phyloP scores from a whole-genome alignment of 2,113 vertebrate genomes.

The Ailuropoda melanoleuca region DNA sequence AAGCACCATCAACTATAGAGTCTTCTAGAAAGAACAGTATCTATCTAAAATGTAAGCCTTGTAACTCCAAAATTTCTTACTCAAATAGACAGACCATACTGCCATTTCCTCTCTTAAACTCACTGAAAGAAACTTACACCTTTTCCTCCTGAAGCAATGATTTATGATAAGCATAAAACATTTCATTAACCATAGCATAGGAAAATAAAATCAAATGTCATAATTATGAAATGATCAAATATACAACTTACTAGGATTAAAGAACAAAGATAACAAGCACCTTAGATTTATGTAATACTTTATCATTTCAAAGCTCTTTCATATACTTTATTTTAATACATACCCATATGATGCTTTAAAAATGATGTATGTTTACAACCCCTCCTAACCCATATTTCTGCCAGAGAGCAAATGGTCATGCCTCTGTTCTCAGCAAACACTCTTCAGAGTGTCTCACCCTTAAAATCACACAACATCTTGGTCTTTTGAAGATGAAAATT shows the following conservation, averaged over 20 bases:
- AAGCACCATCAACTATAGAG: background rate
- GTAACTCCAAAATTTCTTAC: background rate
- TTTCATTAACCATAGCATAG: background rate
- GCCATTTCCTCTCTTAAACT: background rate
- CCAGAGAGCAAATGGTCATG: background rate
- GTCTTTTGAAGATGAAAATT: background rate
- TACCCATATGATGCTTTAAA: background rate
- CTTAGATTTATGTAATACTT: background rate
- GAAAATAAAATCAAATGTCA: constrained; percentile 31
- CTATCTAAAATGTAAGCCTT: background rate
- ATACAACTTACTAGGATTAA: background rate
- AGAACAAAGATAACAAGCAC: background rate
- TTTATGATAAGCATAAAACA: constrained; percentile 38
- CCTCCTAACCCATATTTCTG: background rate
- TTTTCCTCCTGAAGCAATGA: background rate
- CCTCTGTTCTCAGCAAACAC: background rate
- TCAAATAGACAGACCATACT: background rate
- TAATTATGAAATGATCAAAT: background rate
- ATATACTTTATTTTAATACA: background rate
- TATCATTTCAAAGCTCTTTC: background rate
- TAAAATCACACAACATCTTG: background rate
- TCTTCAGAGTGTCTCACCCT: background rate
- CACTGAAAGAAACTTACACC: background rate
- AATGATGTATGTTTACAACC: background rate
- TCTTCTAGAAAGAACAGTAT: background rate